Conservation (phyloP, 1,140 invertebrate genomes). For the Pseudachorutes palmiensis region DNA sequence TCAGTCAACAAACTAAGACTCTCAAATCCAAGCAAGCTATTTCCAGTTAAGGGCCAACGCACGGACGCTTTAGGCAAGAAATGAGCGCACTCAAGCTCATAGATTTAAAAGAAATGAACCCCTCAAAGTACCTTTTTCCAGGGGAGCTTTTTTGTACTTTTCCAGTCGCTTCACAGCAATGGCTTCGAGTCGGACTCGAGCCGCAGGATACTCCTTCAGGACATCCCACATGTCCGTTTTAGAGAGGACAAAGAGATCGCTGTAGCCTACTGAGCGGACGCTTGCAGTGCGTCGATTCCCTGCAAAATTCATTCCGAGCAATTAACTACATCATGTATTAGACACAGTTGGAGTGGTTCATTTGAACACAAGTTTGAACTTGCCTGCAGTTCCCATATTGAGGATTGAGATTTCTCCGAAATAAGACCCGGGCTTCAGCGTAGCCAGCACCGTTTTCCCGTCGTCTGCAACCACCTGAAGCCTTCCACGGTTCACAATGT, state of each 20-base stretch:
- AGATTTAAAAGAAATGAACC: neutral
- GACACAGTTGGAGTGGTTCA: neutral
- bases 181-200: conserved; percentile 88
- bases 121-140: conserved; percentile 79
- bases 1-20: conserved; percentile 7
- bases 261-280: conserved; percentile 94
- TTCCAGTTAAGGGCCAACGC: neutral
- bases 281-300: conserved; percentile 93
- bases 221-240: conserved; percentile 99
- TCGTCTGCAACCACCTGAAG: conserved; percentile 95
- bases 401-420: conserved; percentile 99
- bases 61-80: too few relatives aligned
- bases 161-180: conserved; percentile 93
- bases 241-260: conserved; percentile 94
- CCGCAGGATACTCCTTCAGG: conserved; percentile 94
- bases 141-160: conserved; percentile 86
- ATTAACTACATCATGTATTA: too few relatives aligned
- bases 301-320: too few relatives aligned
- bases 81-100: too few relatives aligned
- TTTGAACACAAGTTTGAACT: too few relatives aligned
- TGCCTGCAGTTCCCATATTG: conserved; percentile 99
- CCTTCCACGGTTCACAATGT: conserved; percentile 93
- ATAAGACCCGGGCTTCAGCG: conserved; percentile 93
- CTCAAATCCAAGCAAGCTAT: neutral
- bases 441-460: conserved; percentile 91